Conservation (phyloP, 2,113 vertebrate genomes). For the Shinisaurus crocodilurus region DNA sequence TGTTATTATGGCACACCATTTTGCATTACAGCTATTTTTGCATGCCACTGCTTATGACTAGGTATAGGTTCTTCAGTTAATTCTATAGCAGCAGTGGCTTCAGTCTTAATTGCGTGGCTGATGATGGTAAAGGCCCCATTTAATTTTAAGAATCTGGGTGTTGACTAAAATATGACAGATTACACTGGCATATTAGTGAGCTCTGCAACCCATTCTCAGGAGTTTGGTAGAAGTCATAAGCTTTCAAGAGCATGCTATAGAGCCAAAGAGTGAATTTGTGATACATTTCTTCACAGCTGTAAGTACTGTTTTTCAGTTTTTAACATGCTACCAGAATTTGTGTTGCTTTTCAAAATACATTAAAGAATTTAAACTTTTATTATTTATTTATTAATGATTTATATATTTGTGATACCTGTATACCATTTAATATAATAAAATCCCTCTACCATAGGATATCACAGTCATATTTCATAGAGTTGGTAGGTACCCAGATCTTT, state of each 20-base stretch:
- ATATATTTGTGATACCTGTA: too few relatives aligned
- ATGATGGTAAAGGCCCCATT: not conserved
- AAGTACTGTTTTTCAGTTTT: not conserved
- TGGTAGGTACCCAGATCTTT: not conserved
- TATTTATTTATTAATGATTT: too few relatives aligned
- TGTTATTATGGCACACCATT: not conserved
- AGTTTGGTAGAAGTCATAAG: not conserved
- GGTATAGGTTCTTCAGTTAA: not conserved
- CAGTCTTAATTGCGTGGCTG: not conserved
- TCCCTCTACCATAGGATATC: not conserved
- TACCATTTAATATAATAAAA: too few relatives aligned
- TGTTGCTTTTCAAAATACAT: not conserved
- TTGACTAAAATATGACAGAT: too few relatives aligned
- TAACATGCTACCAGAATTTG: not conserved
- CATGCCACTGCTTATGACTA: not conserved
- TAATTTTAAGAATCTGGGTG: not conserved
- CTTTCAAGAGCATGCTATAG: too few relatives aligned
- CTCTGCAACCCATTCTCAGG: not conserved
- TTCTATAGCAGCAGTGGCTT: not conserved
- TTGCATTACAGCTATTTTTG: not conserved
- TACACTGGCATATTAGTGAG: too few relatives aligned
- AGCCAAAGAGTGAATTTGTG: not conserved
- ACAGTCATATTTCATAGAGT: not conserved
- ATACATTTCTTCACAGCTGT: not conserved
- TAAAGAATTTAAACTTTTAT: not conserved